These are phyloP conservation scores for Corythoichthys intestinalis DNA, from an alignment of 2,113 vertebrate genomes.

Conservation along the genomic window DNA sequence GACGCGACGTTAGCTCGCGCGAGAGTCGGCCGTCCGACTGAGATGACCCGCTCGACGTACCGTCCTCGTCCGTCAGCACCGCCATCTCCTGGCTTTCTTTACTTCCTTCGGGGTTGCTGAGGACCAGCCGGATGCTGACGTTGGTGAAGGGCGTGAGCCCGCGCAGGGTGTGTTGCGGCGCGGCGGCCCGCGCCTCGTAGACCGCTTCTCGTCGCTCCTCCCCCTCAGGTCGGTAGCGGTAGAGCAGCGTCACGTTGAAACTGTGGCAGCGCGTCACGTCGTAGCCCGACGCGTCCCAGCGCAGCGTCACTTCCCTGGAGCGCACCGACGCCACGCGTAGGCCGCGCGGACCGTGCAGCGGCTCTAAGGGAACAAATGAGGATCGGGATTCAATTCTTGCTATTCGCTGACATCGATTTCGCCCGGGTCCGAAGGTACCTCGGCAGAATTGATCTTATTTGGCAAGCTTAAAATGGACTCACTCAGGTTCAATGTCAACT, in stretches of 20 bases:
- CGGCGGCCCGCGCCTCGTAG: slow-evolving; percentile 77
- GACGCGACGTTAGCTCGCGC: too few species aligned
- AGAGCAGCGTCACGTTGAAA: slow-evolving; percentile 91
- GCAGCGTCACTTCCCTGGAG: slow-evolving; percentile 87
- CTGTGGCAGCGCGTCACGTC: slow-evolving; percentile 93
- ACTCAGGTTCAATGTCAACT: too few species aligned
- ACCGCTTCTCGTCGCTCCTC: slow-evolving; percentile 86
- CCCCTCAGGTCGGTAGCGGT: slow-evolving; percentile 83
- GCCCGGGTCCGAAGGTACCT: too few species aligned
- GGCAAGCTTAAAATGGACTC: too few species aligned
- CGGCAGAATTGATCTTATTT: too few species aligned
- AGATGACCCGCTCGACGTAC: slow-evolving; percentile 49
- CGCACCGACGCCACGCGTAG: slow-evolving; percentile 87
- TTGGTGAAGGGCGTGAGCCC: slow-evolving; percentile 91
- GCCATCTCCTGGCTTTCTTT: slow-evolving; percentile 88
- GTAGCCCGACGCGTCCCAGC: slow-evolving; percentile 95
- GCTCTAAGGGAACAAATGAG: slow-evolving; percentile 72
- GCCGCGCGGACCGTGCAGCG: slow-evolving; percentile 86
- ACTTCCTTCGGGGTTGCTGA: slow-evolving; percentile 87
- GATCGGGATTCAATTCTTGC: too few species aligned
- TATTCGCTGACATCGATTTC: too few species aligned
- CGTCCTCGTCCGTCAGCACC: slow-evolving; percentile 91
- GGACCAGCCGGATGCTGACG: slow-evolving; percentile 85
- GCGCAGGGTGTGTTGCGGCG: slow-evolving; percentile 84
- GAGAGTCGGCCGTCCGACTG: too few species aligned